These are phyloP conservation scores for Pteronotus mesoamericanus DNA, from an alignment of 2,797 vertebrate species.

Conservation along the genomic window DNA sequence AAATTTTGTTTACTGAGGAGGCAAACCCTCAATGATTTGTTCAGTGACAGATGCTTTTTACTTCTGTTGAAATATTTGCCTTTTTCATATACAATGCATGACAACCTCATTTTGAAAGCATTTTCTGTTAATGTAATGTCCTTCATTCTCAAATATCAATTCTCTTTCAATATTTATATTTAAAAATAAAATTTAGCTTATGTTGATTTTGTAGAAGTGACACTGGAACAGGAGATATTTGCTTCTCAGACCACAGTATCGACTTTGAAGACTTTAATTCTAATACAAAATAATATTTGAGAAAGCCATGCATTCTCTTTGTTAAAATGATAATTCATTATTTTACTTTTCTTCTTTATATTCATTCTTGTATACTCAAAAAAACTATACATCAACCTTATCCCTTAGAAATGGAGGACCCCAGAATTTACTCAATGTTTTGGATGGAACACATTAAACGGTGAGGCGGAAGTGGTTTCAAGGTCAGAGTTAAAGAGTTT, in stretches of 20 bases:
- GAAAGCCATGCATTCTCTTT: neutral
- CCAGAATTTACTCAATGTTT: neutral
- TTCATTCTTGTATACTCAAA: neutral
- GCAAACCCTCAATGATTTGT: neutral
- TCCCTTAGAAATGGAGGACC: neutral
- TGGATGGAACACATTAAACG: neutral
- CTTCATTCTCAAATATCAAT: slow-evolving; percentile 31
- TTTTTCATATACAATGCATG: neutral
- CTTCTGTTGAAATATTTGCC: neutral
- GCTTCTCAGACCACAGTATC: neutral
- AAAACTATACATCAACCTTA: neutral
- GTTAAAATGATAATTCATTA: neutral
- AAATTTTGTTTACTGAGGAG: neutral
- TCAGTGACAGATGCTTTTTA: neutral
- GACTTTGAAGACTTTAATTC: neutral
- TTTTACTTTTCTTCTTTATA: neutral
- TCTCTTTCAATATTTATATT: slow-evolving; percentile 12
- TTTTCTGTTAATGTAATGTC: neutral
- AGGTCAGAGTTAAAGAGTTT: neutral
- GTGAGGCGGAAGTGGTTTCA: neutral
- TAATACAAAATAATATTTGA: neutral
- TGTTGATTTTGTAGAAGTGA: slow-evolving; percentile 37
- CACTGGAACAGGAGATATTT: neutral
- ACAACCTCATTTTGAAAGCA: neutral
- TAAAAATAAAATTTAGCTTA: neutral